These are phyloP conservation scores for Siphlonurus alternatus DNA, from an alignment of 2,888 invertebrate genomes.

Conservation along the genomic window DNA sequence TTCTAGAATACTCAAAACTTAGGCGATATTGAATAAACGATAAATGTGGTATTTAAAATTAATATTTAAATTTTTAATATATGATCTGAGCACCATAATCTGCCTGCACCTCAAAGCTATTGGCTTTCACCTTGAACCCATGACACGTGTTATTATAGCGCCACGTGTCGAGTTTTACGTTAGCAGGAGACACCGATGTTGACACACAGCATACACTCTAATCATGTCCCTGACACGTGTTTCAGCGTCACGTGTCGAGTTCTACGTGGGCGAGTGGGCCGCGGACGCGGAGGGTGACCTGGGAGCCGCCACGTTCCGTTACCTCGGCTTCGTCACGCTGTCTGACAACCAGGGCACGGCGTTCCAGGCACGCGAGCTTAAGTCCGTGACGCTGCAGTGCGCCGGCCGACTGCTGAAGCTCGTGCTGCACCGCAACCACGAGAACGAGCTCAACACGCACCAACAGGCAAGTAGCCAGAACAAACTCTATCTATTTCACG, in stretches of 20 bases:
- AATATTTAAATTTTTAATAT: too few species aligned
- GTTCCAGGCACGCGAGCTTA: conserved; percentile 65
- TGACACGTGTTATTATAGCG: too few species aligned
- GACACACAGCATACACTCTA: too few species aligned
- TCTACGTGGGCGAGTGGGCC: conserved; percentile 38
- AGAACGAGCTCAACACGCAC: conserved; percentile 58
- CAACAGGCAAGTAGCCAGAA: conserved; percentile 51
- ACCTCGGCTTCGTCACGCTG: conserved; percentile 56
- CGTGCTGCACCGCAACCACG: conserved; percentile 66
- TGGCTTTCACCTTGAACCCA: too few species aligned
- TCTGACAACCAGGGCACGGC: conserved; percentile 63
- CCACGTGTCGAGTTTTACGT: too few species aligned
- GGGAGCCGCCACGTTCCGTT: conserved; percentile 32
- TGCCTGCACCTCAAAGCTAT: too few species aligned
- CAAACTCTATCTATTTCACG: not conserved
- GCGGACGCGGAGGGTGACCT: conserved; percentile 11
- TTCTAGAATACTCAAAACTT: too few species aligned
- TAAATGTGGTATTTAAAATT: too few species aligned
- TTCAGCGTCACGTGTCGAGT: conserved; percentile 53
- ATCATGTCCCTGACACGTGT: too few species aligned
- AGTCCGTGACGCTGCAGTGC: conserved; percentile 62
- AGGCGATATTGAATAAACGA: too few species aligned
- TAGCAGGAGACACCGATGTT: too few species aligned
- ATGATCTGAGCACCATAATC: too few species aligned
- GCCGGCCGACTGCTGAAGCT: conserved; percentile 64